These are phyloP conservation scores for Lordiphosa stackelbergi DNA, from an alignment of 1,140 invertebrate genomes.

Conservation along the genomic window DNA sequence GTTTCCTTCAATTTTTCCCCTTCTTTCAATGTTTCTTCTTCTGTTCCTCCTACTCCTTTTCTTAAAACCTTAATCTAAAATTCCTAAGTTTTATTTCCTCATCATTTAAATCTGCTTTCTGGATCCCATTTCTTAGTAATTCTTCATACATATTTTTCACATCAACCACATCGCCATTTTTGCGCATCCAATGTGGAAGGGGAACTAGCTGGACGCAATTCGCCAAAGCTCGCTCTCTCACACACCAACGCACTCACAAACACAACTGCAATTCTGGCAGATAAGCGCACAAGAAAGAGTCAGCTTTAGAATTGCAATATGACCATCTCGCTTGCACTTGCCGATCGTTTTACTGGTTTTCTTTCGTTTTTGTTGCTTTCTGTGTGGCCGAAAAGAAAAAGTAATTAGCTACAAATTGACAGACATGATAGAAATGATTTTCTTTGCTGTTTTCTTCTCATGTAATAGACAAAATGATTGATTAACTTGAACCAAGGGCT, in stretches of 20 bases:
- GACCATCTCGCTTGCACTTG: slow-evolving; percentile 7
- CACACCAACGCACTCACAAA: slow-evolving; percentile 7
- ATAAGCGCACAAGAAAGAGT: slow-evolving; percentile 22
- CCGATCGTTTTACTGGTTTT: slow-evolving; percentile 5
- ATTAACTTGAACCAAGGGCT: slow-evolving; percentile 47
- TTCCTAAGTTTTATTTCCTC: too few relatives aligned
- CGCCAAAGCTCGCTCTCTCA: slow-evolving; percentile 13
- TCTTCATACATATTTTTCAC: slow-evolving; percentile 22
- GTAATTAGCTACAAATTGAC: slow-evolving; percentile 66
- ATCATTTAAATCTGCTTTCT: too few relatives aligned
- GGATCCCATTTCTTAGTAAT: not conserved
- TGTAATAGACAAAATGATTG: slow-evolving; percentile 70
- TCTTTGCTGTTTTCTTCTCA: slow-evolving; percentile 6
- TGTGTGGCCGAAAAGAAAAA: slow-evolving; percentile 15
- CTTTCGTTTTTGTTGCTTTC: too few relatives aligned
- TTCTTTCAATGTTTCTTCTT: too few relatives aligned
- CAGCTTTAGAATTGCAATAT: slow-evolving; percentile 19
- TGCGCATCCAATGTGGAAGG: slow-evolving; percentile 54
- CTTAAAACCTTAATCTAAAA: too few relatives aligned
- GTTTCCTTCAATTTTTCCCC: too few relatives aligned
- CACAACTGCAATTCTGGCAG: slow-evolving; percentile 31
- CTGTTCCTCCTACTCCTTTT: too few relatives aligned
- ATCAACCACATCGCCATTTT: slow-evolving; percentile 55
- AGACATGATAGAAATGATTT: slow-evolving; percentile 50
- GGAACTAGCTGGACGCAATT: not conserved